phyloP scores from a whole-genome alignment of 2,797 vertebrate species.

The Poeciliopsis infans region DNA sequence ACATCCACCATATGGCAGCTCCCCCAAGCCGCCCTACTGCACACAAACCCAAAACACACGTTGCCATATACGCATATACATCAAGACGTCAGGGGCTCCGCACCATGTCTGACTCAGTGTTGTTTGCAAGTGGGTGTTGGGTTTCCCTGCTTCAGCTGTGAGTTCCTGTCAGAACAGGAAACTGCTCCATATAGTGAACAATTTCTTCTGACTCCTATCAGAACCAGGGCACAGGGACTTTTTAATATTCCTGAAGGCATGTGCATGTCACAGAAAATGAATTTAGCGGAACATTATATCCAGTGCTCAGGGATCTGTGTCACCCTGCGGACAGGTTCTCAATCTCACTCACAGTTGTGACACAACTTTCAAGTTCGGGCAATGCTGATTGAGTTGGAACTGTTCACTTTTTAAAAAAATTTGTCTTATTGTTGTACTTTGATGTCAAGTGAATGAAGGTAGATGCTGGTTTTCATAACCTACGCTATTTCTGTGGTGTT shows the following conservation, averaged over 20 bases:
- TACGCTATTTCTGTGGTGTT: not conserved
- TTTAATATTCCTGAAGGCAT: slow-evolving; percentile 59
- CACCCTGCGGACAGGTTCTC: slow-evolving; percentile 50
- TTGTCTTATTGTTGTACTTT: slow-evolving; percentile 7
- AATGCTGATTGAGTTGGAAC: slow-evolving; percentile 23
- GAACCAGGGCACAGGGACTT: slow-evolving; percentile 34
- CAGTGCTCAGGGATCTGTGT: slow-evolving; percentile 23
- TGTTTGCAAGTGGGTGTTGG: slow-evolving; percentile 69
- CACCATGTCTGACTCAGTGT: slow-evolving; percentile 62
- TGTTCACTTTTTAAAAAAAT: slow-evolving; percentile 4
- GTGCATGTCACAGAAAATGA: slow-evolving; percentile 49
- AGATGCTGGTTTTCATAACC: not conserved
- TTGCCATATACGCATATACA: slow-evolving; percentile 32
- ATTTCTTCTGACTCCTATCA: slow-evolving; percentile 48
- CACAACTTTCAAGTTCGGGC: slow-evolving; percentile 56
- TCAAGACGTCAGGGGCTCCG: slow-evolving; percentile 55
- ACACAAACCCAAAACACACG: slow-evolving; percentile 34
- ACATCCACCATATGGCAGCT: slow-evolving; percentile 60
- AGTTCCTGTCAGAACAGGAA: slow-evolving; percentile 70
- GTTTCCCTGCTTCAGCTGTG: slow-evolving; percentile 64
- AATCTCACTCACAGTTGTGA: slow-evolving; percentile 47
- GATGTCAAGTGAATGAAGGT: slow-evolving; percentile 18
- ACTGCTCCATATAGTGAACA: slow-evolving; percentile 46
- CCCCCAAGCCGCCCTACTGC: slow-evolving; percentile 39
- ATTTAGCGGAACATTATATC: slow-evolving; percentile 51